Conservation (phyloP, 2,888 invertebrate species). For the Perizoma affinitatum region DNA sequence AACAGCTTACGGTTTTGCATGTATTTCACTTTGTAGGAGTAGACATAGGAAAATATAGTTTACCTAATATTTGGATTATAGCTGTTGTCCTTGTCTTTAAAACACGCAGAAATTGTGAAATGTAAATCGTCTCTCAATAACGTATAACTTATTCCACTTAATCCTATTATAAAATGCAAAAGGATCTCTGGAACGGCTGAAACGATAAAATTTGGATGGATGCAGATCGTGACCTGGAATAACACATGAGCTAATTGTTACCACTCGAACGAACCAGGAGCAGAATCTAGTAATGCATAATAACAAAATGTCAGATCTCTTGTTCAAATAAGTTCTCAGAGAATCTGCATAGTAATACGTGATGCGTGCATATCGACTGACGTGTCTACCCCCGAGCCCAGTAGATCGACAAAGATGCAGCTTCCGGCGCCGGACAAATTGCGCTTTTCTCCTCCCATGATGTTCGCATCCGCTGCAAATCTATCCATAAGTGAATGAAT, state of each 20-base stretch:
- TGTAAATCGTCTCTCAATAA: no score
- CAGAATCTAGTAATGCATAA: no score
- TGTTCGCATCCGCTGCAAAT: slow-evolving; percentile 55
- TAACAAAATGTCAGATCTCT: neutral
- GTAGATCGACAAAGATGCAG: slow-evolving; percentile 66
- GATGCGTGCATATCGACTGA: slow-evolving; percentile 29
- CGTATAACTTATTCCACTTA: no score
- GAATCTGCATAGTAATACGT: slow-evolving; percentile 19
- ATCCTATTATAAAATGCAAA: no score
- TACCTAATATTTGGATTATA: no score
- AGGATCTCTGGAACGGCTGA: no score
- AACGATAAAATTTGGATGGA: no score
- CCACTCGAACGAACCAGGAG: no score
- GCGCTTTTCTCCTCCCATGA: slow-evolving; percentile 42
- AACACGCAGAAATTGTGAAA: no score
- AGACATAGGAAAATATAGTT: neutral
- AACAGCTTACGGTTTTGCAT: slow-evolving; percentile 38
- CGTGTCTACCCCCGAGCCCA: slow-evolving; percentile 49
- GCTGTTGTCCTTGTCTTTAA: no score
- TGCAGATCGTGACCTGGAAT: no score
- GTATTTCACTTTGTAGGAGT: slow-evolving; percentile 14
- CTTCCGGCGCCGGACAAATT: slow-evolving; percentile 71
- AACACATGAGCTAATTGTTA: no score
- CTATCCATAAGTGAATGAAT: slow-evolving; percentile 60
- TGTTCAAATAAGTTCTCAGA: slow-evolving; percentile 3